Evolutionary conservation across 2,888 invertebrate genomes (phyloP).

Genomic region (Cancer borealis): DNA sequence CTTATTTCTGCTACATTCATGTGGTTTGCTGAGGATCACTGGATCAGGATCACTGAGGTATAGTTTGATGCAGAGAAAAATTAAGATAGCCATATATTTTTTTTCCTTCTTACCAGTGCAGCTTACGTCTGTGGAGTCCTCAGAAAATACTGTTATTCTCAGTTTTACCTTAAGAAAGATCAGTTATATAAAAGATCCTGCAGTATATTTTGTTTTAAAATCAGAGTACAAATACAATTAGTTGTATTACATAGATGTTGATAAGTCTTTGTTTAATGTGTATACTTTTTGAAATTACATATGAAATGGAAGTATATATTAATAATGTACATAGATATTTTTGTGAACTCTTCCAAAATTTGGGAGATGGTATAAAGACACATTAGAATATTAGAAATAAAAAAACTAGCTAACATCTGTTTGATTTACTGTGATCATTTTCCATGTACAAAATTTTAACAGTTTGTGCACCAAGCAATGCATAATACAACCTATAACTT

Average conservation of each 20-base stretch:
- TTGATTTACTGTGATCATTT: conserved; percentile 31
- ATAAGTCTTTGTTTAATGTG: conserved; percentile 16
- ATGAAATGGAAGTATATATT: conserved; percentile 53
- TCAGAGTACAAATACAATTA: conserved; percentile 65
- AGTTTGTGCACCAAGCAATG: neutral
- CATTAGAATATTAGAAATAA: conserved; percentile 37
- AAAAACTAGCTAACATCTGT: neutral
- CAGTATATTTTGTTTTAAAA: conserved; percentile 51
- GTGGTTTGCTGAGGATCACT: too few species aligned
- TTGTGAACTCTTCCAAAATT: conserved; percentile 56
- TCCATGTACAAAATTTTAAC: neutral
- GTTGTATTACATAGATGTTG: conserved; percentile 42
- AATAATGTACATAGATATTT: conserved; percentile 63
- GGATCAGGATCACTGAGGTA: too few species aligned
- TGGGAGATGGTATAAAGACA: conserved; percentile 31
- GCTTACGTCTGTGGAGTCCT: neutral
- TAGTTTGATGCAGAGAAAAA: conserved; percentile 20
- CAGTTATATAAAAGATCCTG: conserved; percentile 25
- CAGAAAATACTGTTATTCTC: neutral
- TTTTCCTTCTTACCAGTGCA: neutral
- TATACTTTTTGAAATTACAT: conserved; percentile 53
- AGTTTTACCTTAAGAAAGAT: neutral
- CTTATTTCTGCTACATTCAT: too few species aligned
- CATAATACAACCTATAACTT: neutral
- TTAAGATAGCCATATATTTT: conserved; percentile 35